A percentile compares a stretch with the other conserved stretches of the same genome.
phyloP scores from a whole-genome alignment of 2,797 vertebrate genomes.

The Sebastiscus tertius region DNA sequence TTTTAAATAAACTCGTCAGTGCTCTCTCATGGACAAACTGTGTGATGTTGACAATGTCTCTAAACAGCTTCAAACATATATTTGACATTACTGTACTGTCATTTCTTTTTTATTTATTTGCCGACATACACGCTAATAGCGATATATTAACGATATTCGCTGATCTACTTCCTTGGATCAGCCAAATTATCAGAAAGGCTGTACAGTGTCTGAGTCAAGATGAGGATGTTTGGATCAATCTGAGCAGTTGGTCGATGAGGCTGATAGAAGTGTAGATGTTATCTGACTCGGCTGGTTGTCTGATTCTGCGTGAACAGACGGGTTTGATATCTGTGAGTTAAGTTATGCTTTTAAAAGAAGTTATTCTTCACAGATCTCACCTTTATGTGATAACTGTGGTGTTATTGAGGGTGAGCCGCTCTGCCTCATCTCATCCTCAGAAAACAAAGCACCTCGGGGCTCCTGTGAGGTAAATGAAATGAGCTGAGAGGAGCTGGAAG shows the following conservation, averaged over 20 bases:
- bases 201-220: background rate
- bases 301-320: background rate
- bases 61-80: background rate
- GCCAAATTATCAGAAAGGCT: background rate
- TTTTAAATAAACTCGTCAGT: background rate
- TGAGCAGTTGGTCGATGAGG: background rate
- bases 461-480: constrained; percentile 17
- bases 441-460: background rate
- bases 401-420: background rate
- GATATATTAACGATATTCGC: too few relatives aligned
- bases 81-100: background rate
- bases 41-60: background rate
- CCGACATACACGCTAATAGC: background rate
- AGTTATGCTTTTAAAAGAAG: background rate
- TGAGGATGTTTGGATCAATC: background rate
- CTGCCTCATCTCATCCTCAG: background rate
- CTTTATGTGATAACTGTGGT: background rate
- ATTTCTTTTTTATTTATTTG: background rate
- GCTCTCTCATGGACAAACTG: background rate
- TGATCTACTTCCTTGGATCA: background rate
- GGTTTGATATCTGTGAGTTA: background rate
- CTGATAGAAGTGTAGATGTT: background rate
- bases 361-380: background rate
- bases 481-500: constrained; percentile 7
- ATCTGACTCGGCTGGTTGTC: background rate